Evolutionary conservation across 2,888 invertebrate species (phyloP), one percentile per base, ranked within the genome.

Genomic region (Drosophila mettleri): DNA sequence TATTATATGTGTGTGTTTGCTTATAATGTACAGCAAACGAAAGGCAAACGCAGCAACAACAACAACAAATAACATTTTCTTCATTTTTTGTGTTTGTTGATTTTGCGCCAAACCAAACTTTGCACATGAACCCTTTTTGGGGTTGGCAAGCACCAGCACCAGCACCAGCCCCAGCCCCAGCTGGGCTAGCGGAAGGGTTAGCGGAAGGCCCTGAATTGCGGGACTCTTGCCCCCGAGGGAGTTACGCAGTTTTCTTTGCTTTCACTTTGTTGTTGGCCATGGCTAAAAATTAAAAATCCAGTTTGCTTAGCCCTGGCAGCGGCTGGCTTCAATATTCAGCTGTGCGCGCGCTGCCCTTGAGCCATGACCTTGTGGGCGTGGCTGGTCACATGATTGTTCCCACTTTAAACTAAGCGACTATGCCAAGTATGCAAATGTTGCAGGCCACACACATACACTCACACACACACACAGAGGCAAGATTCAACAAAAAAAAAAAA

Each of bases 101-200:
- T 80, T 84, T 86, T 85, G 62, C 70, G 63, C 69, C 72, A 79
- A 84, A 69, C 81, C 81, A 88, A 86, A 83, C 78, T 88, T 86
- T 76, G 68, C 81, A 80, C 76, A 76, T 73, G 76, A 58, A 80
- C 78, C 87, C 85, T 81, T 86, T 81, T 74, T 53, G 36, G 20
- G 16, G 8, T 20, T 22, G 52, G 10, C 60, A 39, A 24, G 1
- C 16, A 48, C 22, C 46, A 18, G 24, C 18, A 33, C 14, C 29
- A 45, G 20, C 14, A 45, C 9, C 10, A n/a, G 1, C 18, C 52
- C 29, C 41, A 4, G 12, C 43, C 16, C 20, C 29, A 14, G 22
- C n/a, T 39, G 16, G 31, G 31, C 0, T 3, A 34, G 27, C 51
- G 57, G 27, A 74, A 62, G 73, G 58, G 72, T 66, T 76, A n/a